phyloP scores from a whole-genome alignment of 2,797 vertebrate species.

The Ambastaia sidthimunki region DNA sequence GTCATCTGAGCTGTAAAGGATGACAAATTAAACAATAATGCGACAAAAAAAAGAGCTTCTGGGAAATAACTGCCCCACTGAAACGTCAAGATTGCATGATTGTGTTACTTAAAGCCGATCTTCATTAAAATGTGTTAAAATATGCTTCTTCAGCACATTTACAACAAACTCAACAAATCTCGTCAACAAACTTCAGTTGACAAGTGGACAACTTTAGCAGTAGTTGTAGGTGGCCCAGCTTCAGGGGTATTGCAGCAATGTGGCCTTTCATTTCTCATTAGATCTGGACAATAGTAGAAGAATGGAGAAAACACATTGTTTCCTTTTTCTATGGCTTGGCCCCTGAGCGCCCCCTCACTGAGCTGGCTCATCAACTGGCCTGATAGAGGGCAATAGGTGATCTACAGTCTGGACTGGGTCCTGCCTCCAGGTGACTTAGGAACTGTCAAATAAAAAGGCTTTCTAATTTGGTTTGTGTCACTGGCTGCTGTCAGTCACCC shows the following conservation, averaged over 20 bases:
- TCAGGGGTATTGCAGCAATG: constrained; percentile 1
- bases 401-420: constrained; percentile 43
- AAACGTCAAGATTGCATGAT: neutral
- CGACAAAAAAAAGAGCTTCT: constrained; percentile 9
- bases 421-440: constrained; percentile 21
- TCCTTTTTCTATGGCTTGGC: constrained; percentile 17
- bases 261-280: constrained; percentile 38
- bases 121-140: neutral
- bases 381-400: constrained; percentile 55
- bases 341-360: no score
- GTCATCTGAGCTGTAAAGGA: constrained; percentile 8
- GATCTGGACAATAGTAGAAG: constrained; percentile 11
- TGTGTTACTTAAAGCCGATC: neutral
- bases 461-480: constrained; percentile 74
- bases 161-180: constrained; percentile 11
- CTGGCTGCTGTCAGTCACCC: constrained; percentile 63
- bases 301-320: constrained; percentile 49
- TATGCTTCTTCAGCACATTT: neutral
- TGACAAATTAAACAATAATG: constrained; percentile 27
- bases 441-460: constrained; percentile 58
- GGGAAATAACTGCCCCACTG: neutral
- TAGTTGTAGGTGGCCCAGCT: constrained; percentile 26
- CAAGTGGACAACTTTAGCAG: constrained; percentile 23
- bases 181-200: neutral
- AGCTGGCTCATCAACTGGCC: constrained; percentile 27